phyloP scores from a whole-genome alignment of 2,113 vertebrate genomes.

The Chionomys nivalis region DNA sequence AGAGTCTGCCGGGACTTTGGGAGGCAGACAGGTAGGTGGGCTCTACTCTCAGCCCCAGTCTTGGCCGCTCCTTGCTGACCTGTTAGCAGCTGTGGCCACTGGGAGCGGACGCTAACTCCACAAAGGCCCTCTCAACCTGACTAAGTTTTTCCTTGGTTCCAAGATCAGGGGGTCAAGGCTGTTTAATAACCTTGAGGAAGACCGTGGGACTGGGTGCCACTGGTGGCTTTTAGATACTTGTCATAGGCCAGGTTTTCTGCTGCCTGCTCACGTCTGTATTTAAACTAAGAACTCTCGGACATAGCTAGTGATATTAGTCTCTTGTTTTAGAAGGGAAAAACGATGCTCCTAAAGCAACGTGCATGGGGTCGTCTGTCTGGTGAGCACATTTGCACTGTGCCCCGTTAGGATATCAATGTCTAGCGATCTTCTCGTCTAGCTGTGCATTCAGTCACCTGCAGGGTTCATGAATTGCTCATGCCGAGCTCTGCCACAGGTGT shows the following conservation, averaged over 20 bases:
- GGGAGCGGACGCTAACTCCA: neutral
- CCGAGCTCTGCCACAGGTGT: neutral
- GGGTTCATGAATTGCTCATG: neutral
- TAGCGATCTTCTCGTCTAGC: neutral
- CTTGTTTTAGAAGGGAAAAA: slow-evolving; percentile 2
- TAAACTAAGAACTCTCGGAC: neutral
- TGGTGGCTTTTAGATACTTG: neutral
- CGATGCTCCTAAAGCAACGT: slow-evolving; percentile 12
- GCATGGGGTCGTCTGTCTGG: neutral
- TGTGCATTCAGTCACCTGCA: neutral
- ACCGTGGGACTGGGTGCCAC: neutral
- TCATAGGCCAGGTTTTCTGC: neutral
- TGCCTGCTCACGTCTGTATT: neutral
- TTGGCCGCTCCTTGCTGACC: neutral
- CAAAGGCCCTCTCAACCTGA: neutral
- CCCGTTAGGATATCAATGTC: neutral
- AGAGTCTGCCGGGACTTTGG: neutral
- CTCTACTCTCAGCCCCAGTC: neutral
- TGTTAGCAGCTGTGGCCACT: neutral
- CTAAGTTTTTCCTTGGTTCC: neutral
- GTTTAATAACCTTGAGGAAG: neutral
- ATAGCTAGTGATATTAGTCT: neutral
- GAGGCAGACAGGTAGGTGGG: neutral
- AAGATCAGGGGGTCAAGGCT: neutral
- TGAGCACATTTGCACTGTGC: neutral